A percentile compares a stretch with the other conserved stretches of the same genome.
Conservation (phyloP, 2,888 invertebrate species). For the Colostygia pectinataria region DNA sequence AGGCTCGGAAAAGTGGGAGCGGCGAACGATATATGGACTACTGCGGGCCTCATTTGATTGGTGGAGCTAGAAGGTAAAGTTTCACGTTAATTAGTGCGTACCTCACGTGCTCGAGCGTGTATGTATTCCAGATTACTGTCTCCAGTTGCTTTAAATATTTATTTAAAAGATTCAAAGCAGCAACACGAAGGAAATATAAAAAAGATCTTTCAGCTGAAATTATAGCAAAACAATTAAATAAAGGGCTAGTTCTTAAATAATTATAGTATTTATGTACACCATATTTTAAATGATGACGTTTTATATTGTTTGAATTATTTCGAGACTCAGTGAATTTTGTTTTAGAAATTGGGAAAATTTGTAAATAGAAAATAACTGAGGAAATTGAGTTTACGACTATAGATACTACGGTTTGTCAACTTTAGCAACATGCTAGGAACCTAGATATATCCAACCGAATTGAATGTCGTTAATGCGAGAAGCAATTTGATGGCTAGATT, state of each 20-base stretch:
- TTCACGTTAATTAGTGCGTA: slow-evolving; percentile 82
- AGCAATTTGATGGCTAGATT: slow-evolving; percentile 75
- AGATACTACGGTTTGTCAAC: no score
- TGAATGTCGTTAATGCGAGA: slow-evolving; percentile 49
- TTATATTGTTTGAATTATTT: no score
- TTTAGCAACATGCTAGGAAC: slow-evolving; percentile 19
- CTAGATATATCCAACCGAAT: slow-evolving; percentile 45
- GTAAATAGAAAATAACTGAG: no score
- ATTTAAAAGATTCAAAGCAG: slow-evolving; percentile 26
- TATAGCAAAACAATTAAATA: slow-evolving; percentile 7
- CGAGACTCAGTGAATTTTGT: no score
- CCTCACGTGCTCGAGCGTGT: slow-evolving; percentile 70
- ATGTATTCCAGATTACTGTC: slow-evolving; percentile 63
- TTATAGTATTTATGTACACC: no score
- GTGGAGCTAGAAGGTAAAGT: slow-evolving; percentile 64
- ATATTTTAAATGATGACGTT: no score
- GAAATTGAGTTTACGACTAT: no score
- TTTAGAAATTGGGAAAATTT: no score
- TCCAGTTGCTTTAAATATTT: slow-evolving; percentile 47
- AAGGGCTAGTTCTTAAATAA: no score
- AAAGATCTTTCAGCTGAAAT: no score
- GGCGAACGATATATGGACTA: slow-evolving; percentile 57
- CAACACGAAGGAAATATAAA: not conserved
- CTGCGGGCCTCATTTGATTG: slow-evolving; percentile 61
- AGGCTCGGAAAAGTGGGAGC: slow-evolving; percentile 48